Conservation (phyloP, 1,140 invertebrate genomes). For the Pentalonia nigronervosa region DNA sequence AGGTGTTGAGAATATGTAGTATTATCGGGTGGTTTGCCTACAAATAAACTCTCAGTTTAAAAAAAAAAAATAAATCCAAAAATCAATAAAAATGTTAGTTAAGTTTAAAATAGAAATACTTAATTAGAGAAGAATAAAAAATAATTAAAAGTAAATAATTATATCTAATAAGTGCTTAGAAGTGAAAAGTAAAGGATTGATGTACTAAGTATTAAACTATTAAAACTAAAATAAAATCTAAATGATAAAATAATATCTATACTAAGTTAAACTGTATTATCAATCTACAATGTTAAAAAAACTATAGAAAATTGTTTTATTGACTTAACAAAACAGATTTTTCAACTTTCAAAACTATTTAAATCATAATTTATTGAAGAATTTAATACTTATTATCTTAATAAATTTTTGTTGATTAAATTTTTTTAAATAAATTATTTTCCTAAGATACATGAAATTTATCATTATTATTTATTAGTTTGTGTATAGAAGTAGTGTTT, state of each 20-base stretch:
- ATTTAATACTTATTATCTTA: background rate
- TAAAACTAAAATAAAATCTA: constrained; percentile 7
- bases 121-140: constrained; percentile 19
- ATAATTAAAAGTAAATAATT: background rate
- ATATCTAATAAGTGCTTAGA: constrained; percentile 4
- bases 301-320: background rate
- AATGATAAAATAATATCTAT: background rate
- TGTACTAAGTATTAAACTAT: background rate
- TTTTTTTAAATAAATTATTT: background rate
- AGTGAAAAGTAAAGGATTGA: background rate
- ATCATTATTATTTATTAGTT: background rate
- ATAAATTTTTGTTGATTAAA: background rate
- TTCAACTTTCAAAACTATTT: background rate
- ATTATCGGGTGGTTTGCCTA: constrained; percentile 61
- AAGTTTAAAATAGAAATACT: constrained; percentile 17
- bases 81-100: constrained; percentile 38
- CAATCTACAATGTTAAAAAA: background rate
- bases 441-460: background rate
- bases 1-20: constrained; percentile 68
- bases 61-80: constrained; percentile 37
- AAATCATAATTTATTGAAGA: background rate
- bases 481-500: background rate
- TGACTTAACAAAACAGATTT: background rate
- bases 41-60: constrained; percentile 52
- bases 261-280: constrained; percentile 21